phyloP scores from a whole-genome alignment of 2,888 invertebrate species.

The Caradrina kadenii region DNA sequence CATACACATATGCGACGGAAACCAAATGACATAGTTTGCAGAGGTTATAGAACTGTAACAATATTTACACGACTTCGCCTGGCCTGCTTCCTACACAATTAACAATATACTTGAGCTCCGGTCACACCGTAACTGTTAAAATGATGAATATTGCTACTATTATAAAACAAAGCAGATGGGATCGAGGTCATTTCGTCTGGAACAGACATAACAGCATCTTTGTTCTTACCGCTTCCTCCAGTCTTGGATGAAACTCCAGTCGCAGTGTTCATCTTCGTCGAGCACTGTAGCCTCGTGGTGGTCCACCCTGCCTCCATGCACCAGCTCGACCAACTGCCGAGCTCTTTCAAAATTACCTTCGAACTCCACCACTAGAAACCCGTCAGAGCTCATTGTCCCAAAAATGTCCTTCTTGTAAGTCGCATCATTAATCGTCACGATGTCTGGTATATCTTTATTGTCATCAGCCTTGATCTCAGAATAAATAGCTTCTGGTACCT shows the following conservation, averaged over 20 bases:
- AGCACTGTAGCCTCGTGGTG: conserved; percentile 86
- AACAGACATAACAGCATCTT: conserved; percentile 65
- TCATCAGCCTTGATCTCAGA: conserved; percentile 82
- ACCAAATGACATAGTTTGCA: conserved; percentile 47
- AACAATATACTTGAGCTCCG: conserved; percentile 75
- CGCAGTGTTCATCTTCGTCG: conserved; percentile 90
- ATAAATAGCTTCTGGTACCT: conserved; percentile 86
- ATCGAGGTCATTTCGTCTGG: conserved; percentile 74
- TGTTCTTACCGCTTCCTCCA: conserved; percentile 92
- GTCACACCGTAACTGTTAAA: conserved; percentile 75
- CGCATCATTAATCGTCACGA: conserved; percentile 81
- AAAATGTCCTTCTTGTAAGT: conserved; percentile 85
- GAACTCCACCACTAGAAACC: conserved; percentile 91
- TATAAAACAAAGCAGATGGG: conserved; percentile 74
- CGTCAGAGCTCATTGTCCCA: conserved; percentile 85
- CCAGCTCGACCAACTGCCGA: conserved; percentile 91
- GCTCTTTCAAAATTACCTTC: conserved; percentile 91
- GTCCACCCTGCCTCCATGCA: conserved; percentile 84
- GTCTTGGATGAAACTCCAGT: conserved; percentile 94
- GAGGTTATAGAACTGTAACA: conserved; percentile 34
- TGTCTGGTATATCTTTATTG: conserved; percentile 70
- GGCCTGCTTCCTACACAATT: conserved; percentile 78
- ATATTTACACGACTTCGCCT: conserved; percentile 54
- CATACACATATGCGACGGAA: conserved; percentile 15
- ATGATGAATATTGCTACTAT: conserved; percentile 70